phyloP scores from a whole-genome alignment of 2,888 invertebrate genomes.

The Patella pellucida region DNA sequence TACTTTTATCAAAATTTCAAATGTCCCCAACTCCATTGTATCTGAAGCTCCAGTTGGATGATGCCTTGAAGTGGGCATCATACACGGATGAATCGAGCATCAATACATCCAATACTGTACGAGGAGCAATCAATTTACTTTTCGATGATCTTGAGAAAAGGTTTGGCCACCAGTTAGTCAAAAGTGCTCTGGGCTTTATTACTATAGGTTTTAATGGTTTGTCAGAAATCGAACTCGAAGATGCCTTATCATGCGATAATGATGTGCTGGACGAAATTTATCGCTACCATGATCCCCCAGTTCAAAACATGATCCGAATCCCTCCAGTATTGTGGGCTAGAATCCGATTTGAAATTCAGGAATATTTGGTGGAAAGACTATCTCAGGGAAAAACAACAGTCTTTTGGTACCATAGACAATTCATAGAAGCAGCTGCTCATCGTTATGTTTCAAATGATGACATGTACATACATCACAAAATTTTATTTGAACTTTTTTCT shows the following conservation, averaged over 20 bases:
- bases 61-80: slow-evolving; percentile 60
- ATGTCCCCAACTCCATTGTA: slow-evolving; percentile 57
- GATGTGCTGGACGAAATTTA: slow-evolving; percentile 63
- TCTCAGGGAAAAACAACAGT: slow-evolving; percentile 60
- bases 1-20: slow-evolving; percentile 48
- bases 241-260: slow-evolving; percentile 65
- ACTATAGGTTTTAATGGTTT: slow-evolving; percentile 63
- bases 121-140: slow-evolving; percentile 54
- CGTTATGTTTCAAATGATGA: slow-evolving; percentile 45
- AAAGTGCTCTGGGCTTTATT: slow-evolving; percentile 59
- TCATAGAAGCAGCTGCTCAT: slow-evolving; percentile 57
- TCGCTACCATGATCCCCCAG: slow-evolving; percentile 66
- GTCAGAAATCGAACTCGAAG: slow-evolving; percentile 65
- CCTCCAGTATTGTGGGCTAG: slow-evolving; percentile 65
- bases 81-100: slow-evolving; percentile 39
- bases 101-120: slow-evolving; percentile 47
- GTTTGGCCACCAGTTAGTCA: slow-evolving; percentile 54
- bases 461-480: slow-evolving; percentile 47
- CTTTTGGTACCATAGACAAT: slow-evolving; percentile 67
- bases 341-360: slow-evolving; percentile 57
- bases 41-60: slow-evolving; percentile 63
- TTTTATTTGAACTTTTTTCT: slow-evolving; percentile 52
- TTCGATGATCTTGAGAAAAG: slow-evolving; percentile 60
- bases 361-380: slow-evolving; percentile 61
- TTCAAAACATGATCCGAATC: slow-evolving; percentile 59